These are phyloP conservation scores for Aelia acuminata DNA, from an alignment of 2,888 invertebrate genomes.

Conservation along the genomic window DNA sequence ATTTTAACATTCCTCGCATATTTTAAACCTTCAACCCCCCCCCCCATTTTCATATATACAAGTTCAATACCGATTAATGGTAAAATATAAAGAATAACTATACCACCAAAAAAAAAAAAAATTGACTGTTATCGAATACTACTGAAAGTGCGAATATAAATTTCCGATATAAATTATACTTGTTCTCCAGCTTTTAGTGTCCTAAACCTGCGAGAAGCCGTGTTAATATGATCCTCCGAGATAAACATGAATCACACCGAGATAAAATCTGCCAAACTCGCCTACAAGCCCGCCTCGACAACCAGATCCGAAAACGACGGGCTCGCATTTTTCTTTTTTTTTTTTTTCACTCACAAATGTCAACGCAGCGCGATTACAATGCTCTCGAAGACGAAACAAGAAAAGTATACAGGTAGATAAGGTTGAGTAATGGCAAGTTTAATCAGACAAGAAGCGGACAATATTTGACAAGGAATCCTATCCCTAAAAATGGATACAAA, in stretches of 20 bases:
- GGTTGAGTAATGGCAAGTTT: neutral
- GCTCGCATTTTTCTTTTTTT: neutral
- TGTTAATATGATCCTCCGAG: conserved; percentile 4
- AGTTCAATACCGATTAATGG: too few species aligned
- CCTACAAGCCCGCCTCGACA: conserved; percentile 16
- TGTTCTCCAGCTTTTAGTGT: conserved; percentile 12
- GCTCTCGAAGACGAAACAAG: neutral
- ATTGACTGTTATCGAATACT: too few species aligned
- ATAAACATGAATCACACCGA: neutral
- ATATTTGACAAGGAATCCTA: conserved; percentile 5
- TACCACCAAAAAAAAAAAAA: too few species aligned
- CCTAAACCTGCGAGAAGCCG: conserved; percentile 3
- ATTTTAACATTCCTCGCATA: neutral
- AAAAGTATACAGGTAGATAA: neutral
- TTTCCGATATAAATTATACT: neutral
- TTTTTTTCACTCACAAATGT: conserved; percentile 19
- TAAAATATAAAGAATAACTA: too few species aligned
- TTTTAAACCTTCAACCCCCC: too few species aligned
- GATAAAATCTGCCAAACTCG: conserved; percentile 27
- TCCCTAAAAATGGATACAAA: conserved; percentile 13
- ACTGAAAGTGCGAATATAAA: neutral
- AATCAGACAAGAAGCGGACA: conserved; percentile 17
- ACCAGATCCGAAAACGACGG: neutral
- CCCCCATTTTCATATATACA: too few species aligned
- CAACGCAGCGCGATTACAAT: conserved; percentile 28